These are phyloP conservation scores for Synchiropus splendidus DNA, from an alignment of 2,113 vertebrate genomes.

Conservation along the genomic window DNA sequence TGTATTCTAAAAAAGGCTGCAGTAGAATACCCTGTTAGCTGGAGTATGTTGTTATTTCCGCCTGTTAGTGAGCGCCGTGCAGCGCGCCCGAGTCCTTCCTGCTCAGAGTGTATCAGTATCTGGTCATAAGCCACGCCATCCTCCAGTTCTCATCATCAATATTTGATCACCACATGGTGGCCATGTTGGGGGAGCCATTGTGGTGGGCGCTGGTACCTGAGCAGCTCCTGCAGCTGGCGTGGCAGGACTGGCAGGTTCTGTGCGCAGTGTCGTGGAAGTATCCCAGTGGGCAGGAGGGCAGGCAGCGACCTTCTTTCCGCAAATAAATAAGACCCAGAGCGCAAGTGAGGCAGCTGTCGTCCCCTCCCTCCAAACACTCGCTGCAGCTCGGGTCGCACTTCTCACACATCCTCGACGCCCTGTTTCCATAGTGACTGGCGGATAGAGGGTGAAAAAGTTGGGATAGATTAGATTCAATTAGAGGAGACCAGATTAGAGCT, in stretches of 20 bases:
- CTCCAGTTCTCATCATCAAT: no score
- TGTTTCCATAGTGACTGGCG: slow-evolving; percentile 74
- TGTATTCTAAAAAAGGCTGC: no score
- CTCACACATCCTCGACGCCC: slow-evolving; percentile 61
- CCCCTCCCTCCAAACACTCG: slow-evolving; percentile 61
- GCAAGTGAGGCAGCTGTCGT: slow-evolving; percentile 76
- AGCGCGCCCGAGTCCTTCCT: no score
- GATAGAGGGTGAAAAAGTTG: slow-evolving; percentile 21
- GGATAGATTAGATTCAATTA: slow-evolving; percentile 40
- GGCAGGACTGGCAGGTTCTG: slow-evolving; percentile 74
- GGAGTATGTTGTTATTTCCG: no score
- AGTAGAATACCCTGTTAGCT: no score
- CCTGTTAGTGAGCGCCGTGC: no score
- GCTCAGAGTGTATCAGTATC: no score
- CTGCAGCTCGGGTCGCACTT: slow-evolving; percentile 76
- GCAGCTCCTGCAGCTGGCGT: slow-evolving; percentile 75
- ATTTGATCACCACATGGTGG: no score
- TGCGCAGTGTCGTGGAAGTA: slow-evolving; percentile 58
- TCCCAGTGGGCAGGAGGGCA: slow-evolving; percentile 70
- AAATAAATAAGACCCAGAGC: slow-evolving; percentile 66
- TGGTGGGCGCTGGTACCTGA: slow-evolving; percentile 62
- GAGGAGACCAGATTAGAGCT: slow-evolving; percentile 19
- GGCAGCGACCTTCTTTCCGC: slow-evolving; percentile 62
- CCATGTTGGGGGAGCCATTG: no score
- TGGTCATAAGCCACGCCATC: no score